Conservation (phyloP, 1,140 invertebrate species). For the Zaprionus davidi region DNA sequence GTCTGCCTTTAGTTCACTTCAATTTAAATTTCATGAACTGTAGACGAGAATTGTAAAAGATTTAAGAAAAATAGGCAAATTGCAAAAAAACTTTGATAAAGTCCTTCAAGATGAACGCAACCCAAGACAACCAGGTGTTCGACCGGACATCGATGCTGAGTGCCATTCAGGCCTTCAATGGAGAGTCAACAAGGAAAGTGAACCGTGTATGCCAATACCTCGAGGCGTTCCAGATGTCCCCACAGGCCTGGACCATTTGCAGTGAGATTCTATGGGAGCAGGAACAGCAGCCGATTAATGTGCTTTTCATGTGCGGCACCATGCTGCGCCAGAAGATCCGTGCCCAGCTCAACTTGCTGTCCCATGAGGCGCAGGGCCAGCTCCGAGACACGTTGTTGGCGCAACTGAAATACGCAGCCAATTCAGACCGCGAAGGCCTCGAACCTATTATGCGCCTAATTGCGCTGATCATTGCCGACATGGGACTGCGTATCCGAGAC, state of each 20-base stretch:
- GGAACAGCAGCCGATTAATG: not conserved
- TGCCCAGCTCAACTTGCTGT: not conserved
- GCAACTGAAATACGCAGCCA: not conserved
- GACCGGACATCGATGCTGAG: not conserved
- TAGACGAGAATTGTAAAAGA: too few relatives aligned
- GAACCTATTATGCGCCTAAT: not conserved
- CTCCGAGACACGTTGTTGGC: not conserved
- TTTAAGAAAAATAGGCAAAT: too few relatives aligned
- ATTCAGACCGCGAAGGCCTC: not conserved
- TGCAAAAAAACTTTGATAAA: not conserved
- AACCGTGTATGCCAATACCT: not conserved
- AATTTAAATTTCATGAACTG: too few relatives aligned
- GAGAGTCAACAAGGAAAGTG: not conserved
- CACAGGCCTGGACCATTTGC: not conserved
- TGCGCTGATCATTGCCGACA: not conserved
- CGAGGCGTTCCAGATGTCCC: not conserved
- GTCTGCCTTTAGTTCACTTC: too few relatives aligned
- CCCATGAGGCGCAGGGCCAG: not conserved
- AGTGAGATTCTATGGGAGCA: not conserved
- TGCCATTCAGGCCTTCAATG: not conserved
- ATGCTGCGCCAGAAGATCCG: not conserved
- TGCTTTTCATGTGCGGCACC: not conserved
- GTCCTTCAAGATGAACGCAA: not conserved
- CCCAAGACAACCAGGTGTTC: not conserved
- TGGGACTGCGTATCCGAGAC: not conserved